Base-by-base conservation (phyloP, 1,140 invertebrate species). In the Trichonephila inaurata region DNA sequence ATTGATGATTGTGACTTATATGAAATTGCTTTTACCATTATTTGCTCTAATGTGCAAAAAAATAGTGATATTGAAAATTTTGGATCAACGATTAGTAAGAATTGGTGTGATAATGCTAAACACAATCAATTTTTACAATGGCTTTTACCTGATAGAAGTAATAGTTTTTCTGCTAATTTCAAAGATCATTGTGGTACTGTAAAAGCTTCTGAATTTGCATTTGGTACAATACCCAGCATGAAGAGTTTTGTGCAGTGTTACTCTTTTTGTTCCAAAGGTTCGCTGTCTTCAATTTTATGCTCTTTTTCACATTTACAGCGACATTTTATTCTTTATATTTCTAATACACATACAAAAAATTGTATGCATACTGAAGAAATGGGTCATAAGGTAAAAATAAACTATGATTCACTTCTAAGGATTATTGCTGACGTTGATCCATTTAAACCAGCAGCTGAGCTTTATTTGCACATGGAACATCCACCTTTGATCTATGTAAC, bases 401-500 rank as follows among this genome's bases (percentile, higher is more conserved):
- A 64, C 24, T 94, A 94, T 51, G 83, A 91, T 82, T 61, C 64
- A 40, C 51, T 94, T 3, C 28, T 88, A 33, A 91, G 89, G 64
- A 92, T 94, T 58, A 33, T 94, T 18, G 72, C 88, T 33, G 69
- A 94, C 60, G 60, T 66, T 18, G 61, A 91, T 91, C 18, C 62
- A 28, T 58, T 58, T 8, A 58, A 77, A 81, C 28, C 85, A 40
- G 19, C 24, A 51, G 88, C 69, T 28, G 89, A 91, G 18, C 33
- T 94, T 62, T 94, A 72, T n/a, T 88, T 91, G 60, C 66, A 88
- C 86, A 62, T 94, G 83, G 83, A 94, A 61, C 33, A 94, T 82
- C 82, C 94, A 21, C 94, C 94, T 19, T 81, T 83, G 28, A 77
- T 94, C 12, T 91, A 94, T 69, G 64, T 85, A 8, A 85, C 16